phyloP scores from a whole-genome alignment of 2,113 vertebrate species.

The Elgaria multicarinata region DNA sequence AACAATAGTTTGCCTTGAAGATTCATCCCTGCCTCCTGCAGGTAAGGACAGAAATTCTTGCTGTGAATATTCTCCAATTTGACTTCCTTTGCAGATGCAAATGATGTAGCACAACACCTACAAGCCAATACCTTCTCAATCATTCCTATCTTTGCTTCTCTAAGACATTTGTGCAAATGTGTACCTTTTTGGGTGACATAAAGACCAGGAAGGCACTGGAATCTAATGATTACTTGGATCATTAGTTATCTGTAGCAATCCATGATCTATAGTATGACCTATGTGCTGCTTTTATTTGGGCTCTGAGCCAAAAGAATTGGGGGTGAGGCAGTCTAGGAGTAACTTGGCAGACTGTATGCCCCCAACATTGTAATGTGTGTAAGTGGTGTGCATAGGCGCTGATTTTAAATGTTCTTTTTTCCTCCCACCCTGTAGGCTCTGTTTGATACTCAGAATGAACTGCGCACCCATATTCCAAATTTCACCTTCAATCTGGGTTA shows the following conservation, averaged over 20 bases:
- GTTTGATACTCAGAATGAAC: constrained; percentile 91
- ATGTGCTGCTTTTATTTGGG: background rate
- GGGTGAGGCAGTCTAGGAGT: background rate
- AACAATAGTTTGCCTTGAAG: background rate
- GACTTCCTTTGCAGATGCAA: background rate
- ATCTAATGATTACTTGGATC: background rate
- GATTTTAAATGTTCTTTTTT: constrained; percentile 28
- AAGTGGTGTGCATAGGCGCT: rapidly evolving
- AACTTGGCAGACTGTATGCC: background rate
- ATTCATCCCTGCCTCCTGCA: background rate
- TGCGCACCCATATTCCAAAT: constrained; percentile 93
- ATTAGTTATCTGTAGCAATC: background rate
- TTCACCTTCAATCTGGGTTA: constrained; percentile 99
- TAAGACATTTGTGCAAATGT: background rate
- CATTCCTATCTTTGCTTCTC: background rate
- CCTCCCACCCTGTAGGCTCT: constrained; percentile 82
- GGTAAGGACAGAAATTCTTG: background rate
- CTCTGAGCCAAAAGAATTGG: background rate
- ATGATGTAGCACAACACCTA: background rate
- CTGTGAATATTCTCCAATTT: background rate
- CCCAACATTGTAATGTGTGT: background rate
- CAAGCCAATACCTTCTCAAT: background rate
- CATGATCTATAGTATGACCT: background rate
- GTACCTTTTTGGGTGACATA: background rate
- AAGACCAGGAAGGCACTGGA: background rate